These are phyloP conservation scores for Herpetotheres cachinnans DNA, from an alignment of 2,113 vertebrate species.

Conservation along the genomic window DNA sequence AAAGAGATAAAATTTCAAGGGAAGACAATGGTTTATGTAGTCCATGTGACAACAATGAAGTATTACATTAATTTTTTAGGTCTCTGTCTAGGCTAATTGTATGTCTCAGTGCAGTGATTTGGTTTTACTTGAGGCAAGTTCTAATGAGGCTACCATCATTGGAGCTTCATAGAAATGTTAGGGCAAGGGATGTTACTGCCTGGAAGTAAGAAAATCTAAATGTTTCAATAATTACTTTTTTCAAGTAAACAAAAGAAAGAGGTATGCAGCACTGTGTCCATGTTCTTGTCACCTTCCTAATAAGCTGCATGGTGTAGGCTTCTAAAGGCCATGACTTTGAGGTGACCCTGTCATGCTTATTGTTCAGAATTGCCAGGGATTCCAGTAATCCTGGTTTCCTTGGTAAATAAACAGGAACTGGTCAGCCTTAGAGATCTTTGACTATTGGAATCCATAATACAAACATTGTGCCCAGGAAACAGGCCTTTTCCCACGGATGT, in stretches of 20 bases:
- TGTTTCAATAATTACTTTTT: neutral
- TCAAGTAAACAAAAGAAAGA: neutral
- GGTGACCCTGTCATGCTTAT: neutral
- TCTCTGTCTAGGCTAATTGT: neutral
- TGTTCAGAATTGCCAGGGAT: neutral
- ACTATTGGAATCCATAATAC: neutral
- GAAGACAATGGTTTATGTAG: neutral
- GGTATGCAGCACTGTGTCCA: fast-evolving
- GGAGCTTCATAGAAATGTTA: neutral
- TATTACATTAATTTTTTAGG: neutral
- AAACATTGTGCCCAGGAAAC: neutral
- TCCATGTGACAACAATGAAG: neutral
- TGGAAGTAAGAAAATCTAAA: neutral
- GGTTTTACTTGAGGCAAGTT: neutral
- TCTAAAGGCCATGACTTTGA: neutral
- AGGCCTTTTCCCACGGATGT: neutral
- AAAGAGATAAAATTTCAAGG: neutral
- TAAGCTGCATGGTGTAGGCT: neutral
- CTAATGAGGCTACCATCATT: neutral
- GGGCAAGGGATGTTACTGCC: neutral
- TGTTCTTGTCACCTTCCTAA: neutral
- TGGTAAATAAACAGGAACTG: neutral
- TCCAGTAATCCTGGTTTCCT: neutral
- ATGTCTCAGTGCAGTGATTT: neutral
- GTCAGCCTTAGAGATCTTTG: neutral